Evolutionary conservation across 2,797 vertebrate species (phyloP).

Genomic region (Lepilemur ruficaudatus): DNA sequence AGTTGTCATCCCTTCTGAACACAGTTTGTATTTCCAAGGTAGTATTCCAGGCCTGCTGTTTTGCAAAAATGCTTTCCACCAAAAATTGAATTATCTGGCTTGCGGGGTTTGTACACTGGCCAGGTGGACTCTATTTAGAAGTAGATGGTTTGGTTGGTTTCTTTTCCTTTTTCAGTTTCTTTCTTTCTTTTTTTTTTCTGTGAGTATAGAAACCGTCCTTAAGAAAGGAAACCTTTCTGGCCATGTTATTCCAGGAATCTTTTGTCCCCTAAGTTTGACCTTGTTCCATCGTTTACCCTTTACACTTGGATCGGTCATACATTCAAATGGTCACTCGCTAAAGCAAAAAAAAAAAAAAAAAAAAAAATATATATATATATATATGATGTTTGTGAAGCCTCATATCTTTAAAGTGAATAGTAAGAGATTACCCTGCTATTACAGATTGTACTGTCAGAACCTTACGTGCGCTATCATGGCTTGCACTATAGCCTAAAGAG

Average conservation of each 20-base stretch:
- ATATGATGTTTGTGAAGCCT: neutral
- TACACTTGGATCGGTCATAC: neutral
- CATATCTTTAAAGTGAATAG: neutral
- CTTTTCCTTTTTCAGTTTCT: neutral
- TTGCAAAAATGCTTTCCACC: neutral
- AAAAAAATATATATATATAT: too few species aligned
- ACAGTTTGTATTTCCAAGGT: neutral
- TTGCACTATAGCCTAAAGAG: neutral
- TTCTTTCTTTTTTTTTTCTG: too few species aligned
- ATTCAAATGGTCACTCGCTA: neutral
- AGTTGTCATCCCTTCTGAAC: neutral
- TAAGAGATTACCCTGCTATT: neutral
- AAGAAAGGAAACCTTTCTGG: neutral
- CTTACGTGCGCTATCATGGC: neutral
- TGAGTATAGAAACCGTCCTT: neutral
- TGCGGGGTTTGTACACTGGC: neutral
- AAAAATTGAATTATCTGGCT: neutral
- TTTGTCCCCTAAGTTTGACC: slow-evolving; percentile 77
- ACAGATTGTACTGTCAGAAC: slow-evolving; percentile 30
- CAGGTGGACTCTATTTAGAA: neutral
- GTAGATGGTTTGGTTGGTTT: neutral
- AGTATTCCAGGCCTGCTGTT: neutral
- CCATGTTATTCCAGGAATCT: slow-evolving; percentile 23
- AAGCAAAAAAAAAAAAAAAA: too few species aligned
- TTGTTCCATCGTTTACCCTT: slow-evolving; percentile 57